Evolutionary conservation across 37 sponge, comb jelly and placozoan species (phyloP), one percentile per base, ranked within the genome.

Genomic region (Ianthella basta): DNA sequence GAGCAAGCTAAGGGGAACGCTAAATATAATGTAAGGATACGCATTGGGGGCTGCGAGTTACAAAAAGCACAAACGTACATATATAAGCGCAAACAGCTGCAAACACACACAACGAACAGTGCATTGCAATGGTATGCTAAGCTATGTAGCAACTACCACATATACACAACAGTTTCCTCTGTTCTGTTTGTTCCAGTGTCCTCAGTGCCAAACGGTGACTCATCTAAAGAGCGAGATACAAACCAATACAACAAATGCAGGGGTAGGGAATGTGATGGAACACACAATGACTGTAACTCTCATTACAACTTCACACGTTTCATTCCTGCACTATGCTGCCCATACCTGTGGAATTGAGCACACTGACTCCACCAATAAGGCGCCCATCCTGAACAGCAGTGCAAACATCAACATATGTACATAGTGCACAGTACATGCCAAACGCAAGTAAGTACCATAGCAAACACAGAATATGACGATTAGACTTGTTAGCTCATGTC

Each of bases 131-230:
- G n/a, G n/a, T n/a, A n/a, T n/a, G n/a, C n/a, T 44, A 44, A 61
- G 27, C 59, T 13, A 23, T 27, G 25, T 13, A 61, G 2, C 4
- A 35, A 34, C 35, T 29, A 69, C 70, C 70, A 69, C 35, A 34
- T 69, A 30, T 69, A 13, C 1, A 69, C 34, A 30, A 30, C 10
- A 30, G 70, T 69, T 1, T 32, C 34, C 1, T 13, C 35, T 13
- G 70, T 69, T 69, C 27, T 0, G 70, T 69, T 32, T 30, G 70
- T 69, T 69, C 35, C 29, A 30, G 70, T 69, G 33, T 69, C 70
- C 19, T 32, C 34, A 30, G 1, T 35, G 1, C 35, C 29, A 69
- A 69, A 69, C 1, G 70, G 70, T 30, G 70, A 30, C 35, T 34
- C 29, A 35, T 69, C 70, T 69, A 30, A 32, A 30, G 33, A n/a